phyloP scores from a whole-genome alignment of 2,888 invertebrate genomes.

The Cerastis leucographa region DNA sequence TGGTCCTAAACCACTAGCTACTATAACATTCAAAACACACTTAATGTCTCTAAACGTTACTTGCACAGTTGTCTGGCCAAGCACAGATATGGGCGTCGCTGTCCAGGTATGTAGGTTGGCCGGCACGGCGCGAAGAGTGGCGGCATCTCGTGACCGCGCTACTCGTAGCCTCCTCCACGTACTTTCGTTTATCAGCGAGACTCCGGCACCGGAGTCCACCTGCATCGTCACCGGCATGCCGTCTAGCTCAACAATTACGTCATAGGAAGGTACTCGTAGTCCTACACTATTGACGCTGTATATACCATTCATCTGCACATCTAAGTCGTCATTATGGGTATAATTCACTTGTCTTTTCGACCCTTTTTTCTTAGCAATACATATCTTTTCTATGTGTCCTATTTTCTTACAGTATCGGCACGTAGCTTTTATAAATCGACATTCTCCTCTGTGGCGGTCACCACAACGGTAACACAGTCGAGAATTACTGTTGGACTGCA shows the following conservation, averaged over 20 bases:
- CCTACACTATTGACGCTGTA: not conserved
- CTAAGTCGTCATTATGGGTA: too few species aligned
- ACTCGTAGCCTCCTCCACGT: slow-evolving; percentile 10
- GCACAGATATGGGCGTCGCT: slow-evolving; percentile 44
- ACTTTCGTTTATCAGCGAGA: slow-evolving; percentile 29
- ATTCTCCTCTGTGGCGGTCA: too few species aligned
- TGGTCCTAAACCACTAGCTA: slow-evolving; percentile 2
- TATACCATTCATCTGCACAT: slow-evolving; percentile 7
- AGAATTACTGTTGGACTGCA: too few species aligned
- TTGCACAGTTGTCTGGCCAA: slow-evolving; percentile 42
- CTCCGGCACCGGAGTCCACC: slow-evolving; percentile 54
- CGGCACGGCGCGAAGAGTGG: not conserved
- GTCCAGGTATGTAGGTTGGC: slow-evolving; percentile 39
- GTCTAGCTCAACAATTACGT: slow-evolving; percentile 28
- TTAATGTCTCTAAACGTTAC: slow-evolving; percentile 37
- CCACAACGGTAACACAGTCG: too few species aligned
- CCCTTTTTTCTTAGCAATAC: not conserved
- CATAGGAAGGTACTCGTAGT: slow-evolving; percentile 3
- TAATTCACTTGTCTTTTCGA: too few species aligned
- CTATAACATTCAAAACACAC: not conserved
- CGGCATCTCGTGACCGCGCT: not conserved
- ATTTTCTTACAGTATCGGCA: not conserved
- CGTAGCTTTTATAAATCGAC: too few species aligned
- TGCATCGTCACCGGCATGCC: slow-evolving; percentile 38
- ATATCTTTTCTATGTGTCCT: too few species aligned